Conservation (phyloP, 1,140 invertebrate genomes). For the Drosophila watanabei region DNA sequence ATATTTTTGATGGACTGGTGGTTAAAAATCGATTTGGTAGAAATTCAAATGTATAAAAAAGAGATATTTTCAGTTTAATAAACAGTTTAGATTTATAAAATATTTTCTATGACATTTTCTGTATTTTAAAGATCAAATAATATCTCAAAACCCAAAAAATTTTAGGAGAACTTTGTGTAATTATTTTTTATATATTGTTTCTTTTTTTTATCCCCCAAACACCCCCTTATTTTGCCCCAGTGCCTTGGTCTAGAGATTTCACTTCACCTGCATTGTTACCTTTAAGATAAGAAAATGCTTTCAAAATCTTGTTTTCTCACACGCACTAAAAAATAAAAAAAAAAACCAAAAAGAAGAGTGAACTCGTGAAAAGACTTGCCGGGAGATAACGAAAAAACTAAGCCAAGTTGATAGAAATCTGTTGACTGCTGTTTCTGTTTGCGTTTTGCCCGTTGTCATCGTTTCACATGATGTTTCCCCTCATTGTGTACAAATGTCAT, state of each 20-base stretch:
- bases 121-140: not conserved
- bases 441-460: constrained; percentile 16
- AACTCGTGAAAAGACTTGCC: constrained; percentile 1
- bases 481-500: constrained; percentile 76
- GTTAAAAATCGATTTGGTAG: not conserved
- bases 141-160: too few relatives aligned
- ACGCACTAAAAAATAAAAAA: constrained; percentile 18
- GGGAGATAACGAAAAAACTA: constrained; percentile 7
- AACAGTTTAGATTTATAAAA: not conserved
- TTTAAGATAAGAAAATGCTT: constrained; percentile 65
- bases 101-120: not conserved
- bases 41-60: not conserved
- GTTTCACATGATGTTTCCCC: constrained; percentile 55
- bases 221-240: not conserved
- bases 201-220: not conserved
- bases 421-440: constrained; percentile 44
- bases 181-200: not conserved
- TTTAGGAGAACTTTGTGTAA: not conserved
- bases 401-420: constrained; percentile 58
- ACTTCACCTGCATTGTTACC: constrained; percentile 32
- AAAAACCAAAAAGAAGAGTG: constrained; percentile 2
- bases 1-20: not conserved
- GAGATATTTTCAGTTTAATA: not conserved
- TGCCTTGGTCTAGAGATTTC: constrained; percentile 15
- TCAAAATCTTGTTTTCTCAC: constrained; percentile 54